Percentiles rank a stretch among this genome's conserved stretches.
Evolutionary conservation across 1,140 invertebrate species (phyloP).

Genomic region (Saccostrea glomerata): DNA sequence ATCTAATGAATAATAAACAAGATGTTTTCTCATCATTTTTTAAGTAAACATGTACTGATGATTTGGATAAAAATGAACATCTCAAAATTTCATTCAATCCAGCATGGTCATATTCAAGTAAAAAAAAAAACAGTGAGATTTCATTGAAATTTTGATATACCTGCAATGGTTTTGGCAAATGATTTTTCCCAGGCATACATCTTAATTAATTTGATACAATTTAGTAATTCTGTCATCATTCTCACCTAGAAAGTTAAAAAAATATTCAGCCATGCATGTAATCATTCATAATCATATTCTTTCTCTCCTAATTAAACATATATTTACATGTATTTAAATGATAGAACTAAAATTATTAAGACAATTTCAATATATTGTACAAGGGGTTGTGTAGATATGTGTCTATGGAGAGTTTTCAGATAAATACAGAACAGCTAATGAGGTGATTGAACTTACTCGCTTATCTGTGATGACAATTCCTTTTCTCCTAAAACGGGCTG

Average conservation of each 20-base stretch:
- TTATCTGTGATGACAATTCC: constrained; percentile 73
- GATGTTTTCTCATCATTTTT: no score
- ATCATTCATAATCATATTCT: neutral
- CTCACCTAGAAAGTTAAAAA: constrained; percentile 64
- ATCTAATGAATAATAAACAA: no score
- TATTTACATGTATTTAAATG: no score
- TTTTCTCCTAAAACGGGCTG: constrained; percentile 66
- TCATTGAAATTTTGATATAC: constrained; percentile 68
- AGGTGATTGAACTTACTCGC: constrained; percentile 60
- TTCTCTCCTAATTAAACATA: no score
- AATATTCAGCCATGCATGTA: neutral
- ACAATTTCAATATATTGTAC: no score
- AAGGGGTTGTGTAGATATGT: neutral
- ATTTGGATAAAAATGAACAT: no score
- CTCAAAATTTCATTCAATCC: no score
- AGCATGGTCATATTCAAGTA: no score
- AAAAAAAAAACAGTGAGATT: no score
- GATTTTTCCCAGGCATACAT: constrained; percentile 94
- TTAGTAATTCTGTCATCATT: constrained; percentile 73
- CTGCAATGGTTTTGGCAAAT: constrained; percentile 83
- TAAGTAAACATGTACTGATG: no score
- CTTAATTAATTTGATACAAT: constrained; percentile 83
- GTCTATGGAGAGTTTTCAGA: neutral
- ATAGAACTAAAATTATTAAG: no score
- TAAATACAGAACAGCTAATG: neutral